Evolutionary conservation across 2,888 invertebrate genomes (phyloP).

Genomic region (Agonum fuliginosum): DNA sequence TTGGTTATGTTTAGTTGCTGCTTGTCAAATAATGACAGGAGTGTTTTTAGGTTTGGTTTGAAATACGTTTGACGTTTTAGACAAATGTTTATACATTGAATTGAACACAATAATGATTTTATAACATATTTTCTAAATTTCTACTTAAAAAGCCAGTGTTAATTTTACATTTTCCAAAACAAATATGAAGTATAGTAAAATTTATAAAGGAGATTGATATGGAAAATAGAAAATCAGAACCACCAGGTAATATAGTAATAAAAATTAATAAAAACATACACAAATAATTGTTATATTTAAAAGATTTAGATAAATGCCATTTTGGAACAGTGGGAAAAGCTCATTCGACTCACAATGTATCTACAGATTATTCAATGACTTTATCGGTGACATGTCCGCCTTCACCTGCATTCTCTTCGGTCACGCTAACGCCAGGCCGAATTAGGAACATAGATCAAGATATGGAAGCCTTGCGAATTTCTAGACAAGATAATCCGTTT

Average conservation of each 20-base stretch:
- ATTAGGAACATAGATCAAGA: constrained; percentile 88
- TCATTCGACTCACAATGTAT: constrained; percentile 71
- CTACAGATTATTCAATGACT: constrained; percentile 70
- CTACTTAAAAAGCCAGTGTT: constrained; percentile 41
- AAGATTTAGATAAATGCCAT: constrained; percentile 60
- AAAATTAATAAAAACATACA: constrained; percentile 1
- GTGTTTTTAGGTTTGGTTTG: too few relatives aligned
- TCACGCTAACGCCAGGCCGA: constrained; percentile 83
- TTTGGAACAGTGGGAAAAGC: constrained; percentile 68
- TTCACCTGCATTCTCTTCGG: constrained; percentile 78
- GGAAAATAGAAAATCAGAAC: constrained; percentile 58
- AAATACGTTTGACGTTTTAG: too few relatives aligned
- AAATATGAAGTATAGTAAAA: constrained; percentile 18
- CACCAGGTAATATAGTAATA: constrained; percentile 49
- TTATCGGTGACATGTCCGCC: constrained; percentile 70
- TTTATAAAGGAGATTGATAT: constrained; percentile 39
- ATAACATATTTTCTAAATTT: constrained; percentile 34
- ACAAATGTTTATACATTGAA: too few relatives aligned
- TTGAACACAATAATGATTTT: constrained; percentile 35
- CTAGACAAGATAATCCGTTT: constrained; percentile 90
- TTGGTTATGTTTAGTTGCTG: too few relatives aligned
- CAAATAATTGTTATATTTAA: neutral
- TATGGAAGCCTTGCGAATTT: constrained; percentile 87
- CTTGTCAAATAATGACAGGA: too few relatives aligned
- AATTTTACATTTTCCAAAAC: constrained; percentile 11